Base-by-base conservation (phyloP, 2,888 invertebrate genomes). In the Plagiodera versicolora region DNA sequence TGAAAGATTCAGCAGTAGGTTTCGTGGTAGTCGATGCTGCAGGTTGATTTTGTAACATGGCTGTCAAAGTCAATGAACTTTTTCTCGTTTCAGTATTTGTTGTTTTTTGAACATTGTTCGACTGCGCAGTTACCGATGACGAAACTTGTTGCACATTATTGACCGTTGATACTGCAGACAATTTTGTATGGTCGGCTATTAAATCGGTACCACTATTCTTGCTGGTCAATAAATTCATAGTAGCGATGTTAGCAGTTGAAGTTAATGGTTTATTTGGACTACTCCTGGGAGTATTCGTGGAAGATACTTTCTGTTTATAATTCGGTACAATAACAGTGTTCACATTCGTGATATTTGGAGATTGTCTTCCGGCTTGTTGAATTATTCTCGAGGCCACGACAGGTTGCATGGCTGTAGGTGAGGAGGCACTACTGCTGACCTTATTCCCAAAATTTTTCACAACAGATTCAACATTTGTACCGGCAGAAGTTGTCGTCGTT, bases 401-500 rank as follows among this genome's bases (percentile, higher is more conserved):
- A 6, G 74, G 69, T 10, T 72, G 68, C 10, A 76, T 67, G 1
- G 75, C 67, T 1, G 76, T 65, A 11, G 78, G 67, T n/a, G 72
- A 75, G n/a, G n/a, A n/a, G 1, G 75, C 70, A 30, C 74, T 72
- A 20, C 75, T 73, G 19, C 69, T 60, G 11, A 75, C 70, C 59
- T 77, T 78, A 28, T 75, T 79, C 45, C 77, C 74, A 17, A 73
- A 73, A 54, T 73, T 72, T 72, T 80, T 82, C 1, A 79, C 74
- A 9, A 76, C 72, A 16, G 80, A 76, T 49, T 82, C 82, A 54
- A 84, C 83, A 49, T 69, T 74, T 57, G 86, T 83, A 48, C 83
- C 80, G 1, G 84, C 81, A 57, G 81, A 78, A 0, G 81, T 80
- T 65, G 86, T 84, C 32, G 85, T 83, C 0, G 86, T 82, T 61